Conservation (phyloP, 2,797 vertebrate species). For the Limosa lapponica region DNA sequence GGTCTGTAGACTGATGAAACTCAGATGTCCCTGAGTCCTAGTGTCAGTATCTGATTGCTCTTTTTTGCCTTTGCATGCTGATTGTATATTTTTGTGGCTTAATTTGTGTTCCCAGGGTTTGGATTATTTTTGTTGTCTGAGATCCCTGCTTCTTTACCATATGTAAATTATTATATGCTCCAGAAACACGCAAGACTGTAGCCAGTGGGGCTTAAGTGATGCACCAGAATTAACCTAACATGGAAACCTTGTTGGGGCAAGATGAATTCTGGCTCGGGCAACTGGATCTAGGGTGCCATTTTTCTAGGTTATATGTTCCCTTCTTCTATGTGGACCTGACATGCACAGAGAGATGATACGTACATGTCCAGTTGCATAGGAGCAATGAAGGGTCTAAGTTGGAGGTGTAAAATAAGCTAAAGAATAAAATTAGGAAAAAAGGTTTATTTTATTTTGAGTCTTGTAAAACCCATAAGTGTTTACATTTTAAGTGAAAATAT, state of each 20-base stretch:
- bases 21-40: not conserved
- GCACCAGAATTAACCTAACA: not conserved
- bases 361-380: not conserved
- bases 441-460: not conserved
- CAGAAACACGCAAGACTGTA: not conserved
- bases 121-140: not conserved
- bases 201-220: not conserved
- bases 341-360: not conserved
- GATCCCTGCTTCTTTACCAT: not conserved
- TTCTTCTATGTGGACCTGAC: not conserved
- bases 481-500: not conserved
- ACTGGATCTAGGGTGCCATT: not conserved
- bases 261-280: not conserved
- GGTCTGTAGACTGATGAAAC: not conserved
- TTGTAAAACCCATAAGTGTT: not conserved
- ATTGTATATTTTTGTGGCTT: not conserved
- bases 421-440: not conserved
- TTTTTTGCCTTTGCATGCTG: not conserved
- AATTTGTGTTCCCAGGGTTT: not conserved
- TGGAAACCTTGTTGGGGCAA: not conserved
- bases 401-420: not conserved
- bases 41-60: not conserved
- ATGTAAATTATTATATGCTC: not conserved
- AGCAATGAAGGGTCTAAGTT: not conserved
- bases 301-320: not conserved